Conservation (phyloP, 2,113 vertebrate genomes). For the Rhinogobius similis region DNA sequence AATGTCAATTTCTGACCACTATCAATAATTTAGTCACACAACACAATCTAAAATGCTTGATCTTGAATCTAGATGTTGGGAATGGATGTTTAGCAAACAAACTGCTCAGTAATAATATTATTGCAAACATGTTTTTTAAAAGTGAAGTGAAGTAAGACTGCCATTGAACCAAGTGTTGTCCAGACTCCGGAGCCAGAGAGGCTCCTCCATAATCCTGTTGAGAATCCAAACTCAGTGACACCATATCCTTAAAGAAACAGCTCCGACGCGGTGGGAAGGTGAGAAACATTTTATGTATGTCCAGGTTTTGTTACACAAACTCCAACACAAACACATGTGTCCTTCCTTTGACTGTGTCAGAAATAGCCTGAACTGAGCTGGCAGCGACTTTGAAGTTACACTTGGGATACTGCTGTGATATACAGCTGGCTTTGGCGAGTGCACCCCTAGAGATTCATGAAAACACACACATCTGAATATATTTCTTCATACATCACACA, state of each 20-base stretch:
- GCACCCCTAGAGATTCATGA: conserved; percentile 70
- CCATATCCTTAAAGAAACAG: conserved; percentile 46
- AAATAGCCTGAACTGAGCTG: conserved; percentile 68
- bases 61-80: too few relatives aligned
- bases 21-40: background rate
- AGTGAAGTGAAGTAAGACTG: conserved; percentile 41
- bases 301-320: conserved; percentile 62
- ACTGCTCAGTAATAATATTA: too few relatives aligned
- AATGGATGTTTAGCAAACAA: background rate
- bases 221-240: conserved; percentile 35
- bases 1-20: background rate
- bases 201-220: conserved; percentile 26
- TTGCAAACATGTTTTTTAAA: too few relatives aligned
- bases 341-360: conserved; percentile 71
- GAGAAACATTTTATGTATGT: conserved; percentile 50
- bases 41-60: background rate
- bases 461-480: conserved; percentile 47
- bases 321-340: conserved; percentile 59
- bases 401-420: conserved; percentile 68
- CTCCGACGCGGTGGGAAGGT: conserved; percentile 32
- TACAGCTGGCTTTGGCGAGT: conserved; percentile 66
- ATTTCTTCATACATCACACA: conserved; percentile 42
- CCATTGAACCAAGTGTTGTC: conserved; percentile 10
- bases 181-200: conserved; percentile 21
- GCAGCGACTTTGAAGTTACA: conserved; percentile 71